Conservation (phyloP, 2,113 vertebrate genomes). For the Daubentonia madagascariensis region DNA sequence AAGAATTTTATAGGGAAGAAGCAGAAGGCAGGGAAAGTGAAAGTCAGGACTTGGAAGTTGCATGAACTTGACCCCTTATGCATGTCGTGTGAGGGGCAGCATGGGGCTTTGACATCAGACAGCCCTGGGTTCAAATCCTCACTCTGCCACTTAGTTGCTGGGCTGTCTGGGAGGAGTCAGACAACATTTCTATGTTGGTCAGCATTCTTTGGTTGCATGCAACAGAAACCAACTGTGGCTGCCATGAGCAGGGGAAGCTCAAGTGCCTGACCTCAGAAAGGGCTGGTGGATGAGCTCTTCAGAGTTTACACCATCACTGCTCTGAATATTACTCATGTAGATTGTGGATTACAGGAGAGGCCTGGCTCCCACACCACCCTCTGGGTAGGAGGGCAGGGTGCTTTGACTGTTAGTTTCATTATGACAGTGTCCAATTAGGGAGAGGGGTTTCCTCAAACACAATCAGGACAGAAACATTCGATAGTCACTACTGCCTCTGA, state of each 20-base stretch:
- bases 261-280: not conserved
- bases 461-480: not conserved
- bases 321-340: not conserved
- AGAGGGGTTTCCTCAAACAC: not conserved
- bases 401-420: not conserved
- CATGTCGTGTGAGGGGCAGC: not conserved
- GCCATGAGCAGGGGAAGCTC: not conserved
- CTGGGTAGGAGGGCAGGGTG: not conserved
- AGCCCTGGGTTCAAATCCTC: not conserved
- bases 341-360: too few species aligned
- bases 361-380: not conserved
- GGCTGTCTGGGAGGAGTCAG: not conserved
- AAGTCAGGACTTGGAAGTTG: not conserved
- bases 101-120: not conserved
- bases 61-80: not conserved
- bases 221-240: not conserved
- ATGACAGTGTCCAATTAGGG: not conserved
- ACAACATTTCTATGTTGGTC: not conserved
- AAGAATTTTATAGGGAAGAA: not conserved
- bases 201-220: not conserved
- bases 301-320: rapidly evolving
- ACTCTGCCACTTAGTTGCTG: not conserved
- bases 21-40: not conserved
- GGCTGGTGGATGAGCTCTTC: not conserved
- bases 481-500: not conserved